Percentiles rank a stretch among this genome's conserved stretches.
These are phyloP conservation scores for Amphiprion percula DNA, from an alignment of 2,113 vertebrate species.

Conservation along the genomic window DNA sequence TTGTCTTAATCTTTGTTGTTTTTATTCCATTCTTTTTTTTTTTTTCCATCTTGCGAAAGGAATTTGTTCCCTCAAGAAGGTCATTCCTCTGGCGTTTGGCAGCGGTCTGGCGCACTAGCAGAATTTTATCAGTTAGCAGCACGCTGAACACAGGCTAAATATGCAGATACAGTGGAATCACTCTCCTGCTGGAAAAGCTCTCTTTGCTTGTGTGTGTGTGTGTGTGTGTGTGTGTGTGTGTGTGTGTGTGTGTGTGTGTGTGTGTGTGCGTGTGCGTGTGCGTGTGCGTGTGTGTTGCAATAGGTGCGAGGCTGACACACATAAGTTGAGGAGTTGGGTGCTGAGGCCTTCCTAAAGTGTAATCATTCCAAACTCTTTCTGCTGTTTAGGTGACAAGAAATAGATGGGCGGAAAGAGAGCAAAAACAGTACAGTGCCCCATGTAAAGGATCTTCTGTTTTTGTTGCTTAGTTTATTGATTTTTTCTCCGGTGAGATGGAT, in stretches of 20 bases:
- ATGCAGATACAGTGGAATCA: conserved; percentile 78
- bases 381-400: not conserved
- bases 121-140: conserved; percentile 78
- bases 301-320: conserved; percentile 30
- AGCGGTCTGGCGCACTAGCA: conserved; percentile 65
- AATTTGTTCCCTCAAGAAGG: conserved; percentile 72
- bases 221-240: conserved; percentile 11
- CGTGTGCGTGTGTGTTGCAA: conserved; percentile 10
- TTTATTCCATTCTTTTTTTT: conserved; percentile 25
- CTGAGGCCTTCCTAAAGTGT: conserved; percentile 37
- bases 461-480: conserved; percentile 27
- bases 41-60: conserved; percentile 45
- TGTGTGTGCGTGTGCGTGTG: not conserved
- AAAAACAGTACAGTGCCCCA: not conserved
- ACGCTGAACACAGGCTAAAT: conserved; percentile 71
- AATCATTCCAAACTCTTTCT: conserved; percentile 19
- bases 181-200: conserved; percentile 68
- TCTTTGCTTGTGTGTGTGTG: conserved; percentile 26
- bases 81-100: conserved; percentile 71
- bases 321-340: conserved; percentile 37
- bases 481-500: conserved; percentile 39
- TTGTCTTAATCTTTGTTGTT: conserved; percentile 21
- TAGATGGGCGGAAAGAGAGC: conserved; percentile 6
- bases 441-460: not conserved
- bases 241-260: conserved; percentile 12